These are phyloP conservation scores for Serilophus lunatus DNA, from an alignment of 2,113 vertebrate genomes.

Conservation along the genomic window DNA sequence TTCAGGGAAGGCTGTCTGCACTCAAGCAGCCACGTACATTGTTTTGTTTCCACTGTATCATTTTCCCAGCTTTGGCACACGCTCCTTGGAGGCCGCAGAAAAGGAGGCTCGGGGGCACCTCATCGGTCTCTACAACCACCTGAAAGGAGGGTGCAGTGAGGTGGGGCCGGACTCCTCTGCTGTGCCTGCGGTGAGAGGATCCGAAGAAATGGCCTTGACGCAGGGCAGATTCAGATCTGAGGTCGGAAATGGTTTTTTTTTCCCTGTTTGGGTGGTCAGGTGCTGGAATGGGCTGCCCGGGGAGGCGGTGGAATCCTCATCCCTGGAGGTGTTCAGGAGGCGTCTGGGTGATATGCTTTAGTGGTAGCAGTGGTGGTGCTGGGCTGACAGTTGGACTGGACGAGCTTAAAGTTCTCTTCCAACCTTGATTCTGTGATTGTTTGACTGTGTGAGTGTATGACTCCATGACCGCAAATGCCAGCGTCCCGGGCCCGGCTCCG, in stretches of 20 bases:
- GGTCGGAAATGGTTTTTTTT: not conserved
- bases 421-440: fast-evolving
- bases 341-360: not conserved
- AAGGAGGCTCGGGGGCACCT: not conserved
- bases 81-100: not conserved
- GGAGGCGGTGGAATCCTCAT: not conserved
- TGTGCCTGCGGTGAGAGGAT: not conserved
- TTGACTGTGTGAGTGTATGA: no score
- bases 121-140: not conserved
- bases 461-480: fast-evolving
- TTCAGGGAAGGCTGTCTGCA: fast-evolving
- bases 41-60: not conserved
- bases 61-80: not conserved
- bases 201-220: not conserved
- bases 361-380: not conserved
- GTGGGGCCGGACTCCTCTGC: fast-evolving
- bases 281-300: not conserved
- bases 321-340: not conserved
- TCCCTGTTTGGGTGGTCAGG: not conserved
- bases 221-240: no score
- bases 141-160: not conserved
- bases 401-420: not conserved
- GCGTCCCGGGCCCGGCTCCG: not conserved
- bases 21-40: no score
- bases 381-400: not conserved